Conservation (phyloP, 2,888 invertebrate genomes). For the Cylloceria caligata region DNA sequence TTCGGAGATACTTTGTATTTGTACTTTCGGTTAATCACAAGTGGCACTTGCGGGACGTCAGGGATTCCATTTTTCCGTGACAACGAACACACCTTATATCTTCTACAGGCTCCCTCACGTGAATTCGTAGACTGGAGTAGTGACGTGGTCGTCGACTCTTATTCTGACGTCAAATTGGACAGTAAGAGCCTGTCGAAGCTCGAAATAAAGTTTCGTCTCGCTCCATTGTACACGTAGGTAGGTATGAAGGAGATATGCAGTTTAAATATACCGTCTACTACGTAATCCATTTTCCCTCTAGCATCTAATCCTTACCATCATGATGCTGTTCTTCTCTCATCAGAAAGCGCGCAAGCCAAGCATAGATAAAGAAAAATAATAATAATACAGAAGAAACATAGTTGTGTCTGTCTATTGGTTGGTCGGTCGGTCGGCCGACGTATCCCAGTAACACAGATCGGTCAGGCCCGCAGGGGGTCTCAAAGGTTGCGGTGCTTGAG, state of each 20-base stretch:
- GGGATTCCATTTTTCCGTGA: too few relatives aligned
- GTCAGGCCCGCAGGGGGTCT: constrained; percentile 73
- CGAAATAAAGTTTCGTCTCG: not conserved
- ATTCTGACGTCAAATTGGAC: not conserved
- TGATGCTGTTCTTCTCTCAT: not conserved
- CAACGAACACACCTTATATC: too few relatives aligned
- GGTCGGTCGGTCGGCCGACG: constrained; percentile 72
- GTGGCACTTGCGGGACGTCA: too few relatives aligned
- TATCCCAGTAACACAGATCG: constrained; percentile 82
- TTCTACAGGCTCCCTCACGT: not conserved
- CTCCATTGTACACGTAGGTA: not conserved
- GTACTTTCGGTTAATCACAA: too few relatives aligned
- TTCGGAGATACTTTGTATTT: too few relatives aligned
- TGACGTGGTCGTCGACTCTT: not conserved
- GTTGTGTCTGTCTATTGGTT: constrained; percentile 64
- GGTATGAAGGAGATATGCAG: not conserved
- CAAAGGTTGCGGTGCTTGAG: constrained; percentile 66
- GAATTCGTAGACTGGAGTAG: not conserved
- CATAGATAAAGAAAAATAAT: not conserved
- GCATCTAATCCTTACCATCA: not conserved
- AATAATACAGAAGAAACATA: constrained; percentile 12
- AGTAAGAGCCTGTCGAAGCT: not conserved
- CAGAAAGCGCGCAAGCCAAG: not conserved
- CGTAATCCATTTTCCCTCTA: constrained; percentile 5
- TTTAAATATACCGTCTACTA: not conserved